phyloP scores from a whole-genome alignment of 2,113 vertebrate genomes.

The Xenopus laevis region DNA sequence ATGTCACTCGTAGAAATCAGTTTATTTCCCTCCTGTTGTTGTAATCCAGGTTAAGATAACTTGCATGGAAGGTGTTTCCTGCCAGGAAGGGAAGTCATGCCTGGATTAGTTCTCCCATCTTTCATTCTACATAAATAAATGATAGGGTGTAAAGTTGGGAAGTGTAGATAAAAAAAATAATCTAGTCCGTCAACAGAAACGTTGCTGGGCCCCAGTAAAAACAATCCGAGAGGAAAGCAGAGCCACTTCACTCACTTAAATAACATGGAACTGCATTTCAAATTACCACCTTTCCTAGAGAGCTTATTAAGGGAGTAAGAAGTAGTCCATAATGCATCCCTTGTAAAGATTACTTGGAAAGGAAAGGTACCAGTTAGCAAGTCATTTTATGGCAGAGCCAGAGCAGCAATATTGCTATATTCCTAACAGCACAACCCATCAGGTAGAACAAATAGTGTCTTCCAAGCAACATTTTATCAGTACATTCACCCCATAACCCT shows the following conservation, averaged over 20 bases:
- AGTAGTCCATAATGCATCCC: no score
- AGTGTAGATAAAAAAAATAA: slow-evolving; percentile 39
- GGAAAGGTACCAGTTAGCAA: no score
- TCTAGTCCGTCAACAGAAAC: slow-evolving; percentile 43
- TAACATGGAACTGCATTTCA: no score
- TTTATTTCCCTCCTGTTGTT: slow-evolving; percentile 24
- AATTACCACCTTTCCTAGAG: no score
- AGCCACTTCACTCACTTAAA: slow-evolving; percentile 15
- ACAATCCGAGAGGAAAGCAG: slow-evolving; percentile 46
- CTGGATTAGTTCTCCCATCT: slow-evolving; percentile 33
- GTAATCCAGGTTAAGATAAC: slow-evolving; percentile 39
- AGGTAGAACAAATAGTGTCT: no score
- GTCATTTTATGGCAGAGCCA: no score
- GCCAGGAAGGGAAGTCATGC: slow-evolving; percentile 34
- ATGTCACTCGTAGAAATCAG: not conserved
- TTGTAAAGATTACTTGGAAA: no score
- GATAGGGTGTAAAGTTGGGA: slow-evolving; percentile 37
- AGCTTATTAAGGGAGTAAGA: no score
- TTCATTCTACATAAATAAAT: slow-evolving; percentile 34
- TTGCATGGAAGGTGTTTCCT: slow-evolving; percentile 27
- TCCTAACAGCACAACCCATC: no score
- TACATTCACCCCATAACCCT: no score
- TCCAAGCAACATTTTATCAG: no score
- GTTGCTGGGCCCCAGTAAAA: slow-evolving; percentile 42
- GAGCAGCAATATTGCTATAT: no score